These are phyloP conservation scores for Junonia oenone DNA, from an alignment of 2,888 invertebrate species.

Conservation along the genomic window DNA sequence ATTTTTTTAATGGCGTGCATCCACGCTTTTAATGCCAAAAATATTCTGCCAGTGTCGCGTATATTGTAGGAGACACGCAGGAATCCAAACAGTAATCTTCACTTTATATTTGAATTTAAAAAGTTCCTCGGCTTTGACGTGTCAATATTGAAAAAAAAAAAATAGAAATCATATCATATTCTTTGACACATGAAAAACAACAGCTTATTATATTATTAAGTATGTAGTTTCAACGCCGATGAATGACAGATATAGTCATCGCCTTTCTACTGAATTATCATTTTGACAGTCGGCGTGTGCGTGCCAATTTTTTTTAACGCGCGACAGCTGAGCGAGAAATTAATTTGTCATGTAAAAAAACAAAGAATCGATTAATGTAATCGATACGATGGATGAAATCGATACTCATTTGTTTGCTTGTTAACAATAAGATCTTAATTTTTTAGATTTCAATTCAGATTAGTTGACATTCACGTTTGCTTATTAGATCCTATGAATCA, in stretches of 20 bases:
- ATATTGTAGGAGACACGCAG: no score
- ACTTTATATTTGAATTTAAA: no score
- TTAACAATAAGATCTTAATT: no score
- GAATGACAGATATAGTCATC: slow-evolving; percentile 21
- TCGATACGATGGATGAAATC: slow-evolving; percentile 51
- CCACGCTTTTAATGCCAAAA: no score
- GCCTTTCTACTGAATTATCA: slow-evolving; percentile 46
- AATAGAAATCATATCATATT: not conserved
- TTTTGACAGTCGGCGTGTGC: slow-evolving; percentile 48
- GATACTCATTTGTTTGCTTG: slow-evolving; percentile 44
- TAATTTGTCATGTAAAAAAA: slow-evolving; percentile 54
- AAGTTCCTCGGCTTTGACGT: no score
- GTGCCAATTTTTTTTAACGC: slow-evolving; percentile 44
- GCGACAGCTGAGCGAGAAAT: slow-evolving; percentile 39
- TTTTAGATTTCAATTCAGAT: no score
- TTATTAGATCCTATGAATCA: no score
- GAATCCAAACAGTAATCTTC: no score
- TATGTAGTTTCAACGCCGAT: not conserved
- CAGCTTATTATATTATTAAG: not conserved
- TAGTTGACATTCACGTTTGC: no score
- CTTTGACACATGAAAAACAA: not conserved
- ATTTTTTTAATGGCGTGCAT: no score
- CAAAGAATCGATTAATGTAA: slow-evolving; percentile 60
- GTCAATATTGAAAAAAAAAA: no score
- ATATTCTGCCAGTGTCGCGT: no score